phyloP scores from a whole-genome alignment of 2,797 vertebrate species.

The Cichlasoma orientale region DNA sequence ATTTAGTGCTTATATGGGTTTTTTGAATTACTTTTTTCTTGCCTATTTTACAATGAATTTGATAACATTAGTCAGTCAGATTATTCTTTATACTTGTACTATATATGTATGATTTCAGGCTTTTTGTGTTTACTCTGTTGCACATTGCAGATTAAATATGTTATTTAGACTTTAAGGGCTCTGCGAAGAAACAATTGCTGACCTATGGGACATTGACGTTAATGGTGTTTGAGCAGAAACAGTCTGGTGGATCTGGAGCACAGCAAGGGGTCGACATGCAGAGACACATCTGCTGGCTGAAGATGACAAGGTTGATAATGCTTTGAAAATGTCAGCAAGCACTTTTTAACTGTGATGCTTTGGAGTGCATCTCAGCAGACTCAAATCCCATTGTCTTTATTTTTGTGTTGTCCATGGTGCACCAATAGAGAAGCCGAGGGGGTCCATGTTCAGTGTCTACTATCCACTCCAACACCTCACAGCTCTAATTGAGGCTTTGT shows the following conservation, averaged over 20 bases:
- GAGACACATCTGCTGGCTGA: constrained; percentile 14
- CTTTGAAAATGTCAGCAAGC: not conserved
- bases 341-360: not conserved
- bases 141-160: too few species aligned
- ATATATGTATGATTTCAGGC: not conserved
- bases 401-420: constrained; percentile 10
- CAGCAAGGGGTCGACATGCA: not conserved
- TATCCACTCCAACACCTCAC: not conserved
- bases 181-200: not conserved
- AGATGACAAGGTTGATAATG: not conserved
- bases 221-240: constrained; percentile 1
- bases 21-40: too few species aligned
- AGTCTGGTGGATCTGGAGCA: not conserved
- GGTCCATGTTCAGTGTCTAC: constrained; percentile 11
- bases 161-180: not conserved
- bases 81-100: not conserved
- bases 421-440: constrained; percentile 29
- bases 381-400: constrained; percentile 49
- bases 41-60: too few species aligned
- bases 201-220: not conserved
- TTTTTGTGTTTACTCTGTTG: not conserved
- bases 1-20: too few species aligned
- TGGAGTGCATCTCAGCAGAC: constrained; percentile 47
- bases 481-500: constrained; percentile 52
- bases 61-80: not conserved